Evolutionary conservation across 2,888 invertebrate genomes (phyloP).

Genomic region (Sturmia bella): DNA sequence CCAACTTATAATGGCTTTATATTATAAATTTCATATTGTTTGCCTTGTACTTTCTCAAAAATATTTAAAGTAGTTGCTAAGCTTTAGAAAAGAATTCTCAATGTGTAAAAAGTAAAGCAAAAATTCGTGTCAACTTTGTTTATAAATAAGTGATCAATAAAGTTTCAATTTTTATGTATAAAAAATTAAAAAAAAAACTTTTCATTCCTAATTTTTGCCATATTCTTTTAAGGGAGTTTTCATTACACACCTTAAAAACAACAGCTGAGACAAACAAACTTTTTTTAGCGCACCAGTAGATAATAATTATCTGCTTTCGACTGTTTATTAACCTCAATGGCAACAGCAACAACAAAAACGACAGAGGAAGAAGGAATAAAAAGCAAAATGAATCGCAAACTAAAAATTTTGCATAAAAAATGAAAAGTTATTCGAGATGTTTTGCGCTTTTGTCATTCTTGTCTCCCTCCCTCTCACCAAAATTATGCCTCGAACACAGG

Average conservation of each 20-base stretch:
- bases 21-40: constrained; percentile 5
- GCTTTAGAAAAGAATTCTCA: constrained; percentile 11
- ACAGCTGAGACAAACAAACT: constrained; percentile 24
- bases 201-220: neutral
- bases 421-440: neutral
- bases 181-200: constrained; percentile 26
- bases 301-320: constrained; percentile 45
- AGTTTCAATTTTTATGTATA: constrained; percentile 49
- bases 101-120: constrained; percentile 2
- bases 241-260: constrained; percentile 38
- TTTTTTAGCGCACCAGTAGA: constrained; percentile 1
- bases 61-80: constrained; percentile 46
- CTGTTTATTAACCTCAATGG: constrained; percentile 47
- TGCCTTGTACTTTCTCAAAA: constrained; percentile 34
- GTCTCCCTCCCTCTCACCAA: constrained; percentile 5
- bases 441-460: neutral
- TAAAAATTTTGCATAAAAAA: constrained; percentile 49
- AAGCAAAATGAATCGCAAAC: constrained; percentile 23
- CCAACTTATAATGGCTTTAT: constrained; percentile 26
- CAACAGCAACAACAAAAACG: neutral
- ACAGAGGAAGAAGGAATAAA: neutral
- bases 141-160: constrained; percentile 67
- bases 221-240: neutral
- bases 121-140: constrained; percentile 61
- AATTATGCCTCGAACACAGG: constrained; percentile 33